Evolutionary conservation across 2,113 vertebrate genomes (phyloP).

Genomic region (Aptenodytes patagonicus): DNA sequence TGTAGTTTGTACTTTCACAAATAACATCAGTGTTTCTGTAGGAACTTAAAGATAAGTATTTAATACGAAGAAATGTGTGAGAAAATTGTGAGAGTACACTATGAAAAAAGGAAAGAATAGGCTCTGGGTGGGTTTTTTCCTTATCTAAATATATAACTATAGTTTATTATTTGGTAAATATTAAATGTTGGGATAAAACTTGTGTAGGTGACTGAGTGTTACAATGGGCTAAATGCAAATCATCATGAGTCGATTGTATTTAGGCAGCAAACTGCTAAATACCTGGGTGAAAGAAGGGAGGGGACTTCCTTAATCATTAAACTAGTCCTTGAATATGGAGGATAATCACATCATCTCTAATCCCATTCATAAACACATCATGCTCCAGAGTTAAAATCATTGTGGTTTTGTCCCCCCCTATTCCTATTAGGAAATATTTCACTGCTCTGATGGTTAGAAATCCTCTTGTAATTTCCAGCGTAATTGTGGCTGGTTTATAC

Average conservation of each 20-base stretch:
- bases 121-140: neutral
- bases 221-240: neutral
- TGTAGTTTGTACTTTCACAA: neutral
- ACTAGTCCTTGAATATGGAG: neutral
- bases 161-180: neutral
- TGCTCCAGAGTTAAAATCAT: neutral
- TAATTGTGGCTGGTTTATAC: neutral
- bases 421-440: neutral
- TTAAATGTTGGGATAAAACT: conserved; percentile 2
- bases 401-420: neutral
- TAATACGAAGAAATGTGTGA: neutral
- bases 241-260: neutral
- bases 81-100: neutral
- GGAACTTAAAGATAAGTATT: neutral
- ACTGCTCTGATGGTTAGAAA: neutral
- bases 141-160: neutral
- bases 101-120: neutral
- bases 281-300: neutral
- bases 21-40: neutral
- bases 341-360: conserved; percentile 4
- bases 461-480: neutral
- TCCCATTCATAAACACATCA: conserved; percentile 28
- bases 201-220: neutral
- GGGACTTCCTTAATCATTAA: neutral
- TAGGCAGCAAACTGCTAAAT: conserved; percentile 31